Evolutionary conservation across 2,113 vertebrate species (phyloP).

Genomic region (Python bivittatus): DNA sequence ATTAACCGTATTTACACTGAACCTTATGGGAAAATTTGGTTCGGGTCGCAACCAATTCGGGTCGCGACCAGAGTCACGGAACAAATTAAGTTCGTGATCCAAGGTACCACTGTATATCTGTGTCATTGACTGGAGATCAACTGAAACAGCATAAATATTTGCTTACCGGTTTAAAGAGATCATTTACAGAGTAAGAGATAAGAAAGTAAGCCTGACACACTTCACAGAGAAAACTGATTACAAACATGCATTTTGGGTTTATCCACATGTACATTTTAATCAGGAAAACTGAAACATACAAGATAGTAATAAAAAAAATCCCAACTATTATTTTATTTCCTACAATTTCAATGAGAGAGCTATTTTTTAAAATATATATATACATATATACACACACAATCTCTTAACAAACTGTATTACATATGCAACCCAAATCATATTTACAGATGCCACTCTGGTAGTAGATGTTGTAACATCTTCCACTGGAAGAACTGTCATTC

Average conservation of each 20-base stretch:
- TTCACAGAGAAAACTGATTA: fast-evolving
- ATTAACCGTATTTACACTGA: no score
- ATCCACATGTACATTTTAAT: neutral
- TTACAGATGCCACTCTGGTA: conserved; percentile 3
- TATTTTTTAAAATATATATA: neutral
- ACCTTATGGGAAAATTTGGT: no score
- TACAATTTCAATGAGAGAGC: neutral
- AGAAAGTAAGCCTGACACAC: neutral
- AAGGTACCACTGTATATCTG: no score
- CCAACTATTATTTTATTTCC: neutral
- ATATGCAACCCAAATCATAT: neutral
- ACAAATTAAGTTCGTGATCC: no score
- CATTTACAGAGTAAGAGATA: neutral
- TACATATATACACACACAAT: neutral
- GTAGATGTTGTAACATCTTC: neutral
- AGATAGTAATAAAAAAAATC: neutral
- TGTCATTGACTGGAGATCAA: neutral
- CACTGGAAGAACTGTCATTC: neutral
- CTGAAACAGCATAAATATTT: neutral
- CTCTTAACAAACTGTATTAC: neutral
- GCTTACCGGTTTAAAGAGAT: neutral
- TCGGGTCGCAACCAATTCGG: no score
- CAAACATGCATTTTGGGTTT: neutral
- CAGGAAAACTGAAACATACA: neutral
- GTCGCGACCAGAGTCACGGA: no score